These are phyloP conservation scores for Thyatira batis DNA, from an alignment of 2,888 invertebrate genomes.

Conservation along the genomic window DNA sequence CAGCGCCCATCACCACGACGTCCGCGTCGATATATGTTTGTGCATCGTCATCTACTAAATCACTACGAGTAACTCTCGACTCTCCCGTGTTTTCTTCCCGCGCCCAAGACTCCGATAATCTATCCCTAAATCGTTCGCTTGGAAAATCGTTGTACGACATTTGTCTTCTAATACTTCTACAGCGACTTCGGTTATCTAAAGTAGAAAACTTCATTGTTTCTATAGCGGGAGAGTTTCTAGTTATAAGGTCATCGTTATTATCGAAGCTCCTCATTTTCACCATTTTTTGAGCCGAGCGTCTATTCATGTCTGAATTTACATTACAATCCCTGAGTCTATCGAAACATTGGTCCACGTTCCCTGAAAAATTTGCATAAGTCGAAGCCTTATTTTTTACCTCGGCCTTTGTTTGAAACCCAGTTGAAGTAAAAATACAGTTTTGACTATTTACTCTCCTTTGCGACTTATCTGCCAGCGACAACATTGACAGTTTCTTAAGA, in stretches of 20 bases:
- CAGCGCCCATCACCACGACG: constrained; percentile 53
- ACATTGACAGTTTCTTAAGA: constrained; percentile 73
- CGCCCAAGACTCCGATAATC: constrained; percentile 62
- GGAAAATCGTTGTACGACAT: constrained; percentile 80
- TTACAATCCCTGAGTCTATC: constrained; percentile 69
- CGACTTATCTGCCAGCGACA: constrained; percentile 73
- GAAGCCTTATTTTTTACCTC: constrained; percentile 65
- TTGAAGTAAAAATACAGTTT: constrained; percentile 69
- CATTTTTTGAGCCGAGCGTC: constrained; percentile 53
- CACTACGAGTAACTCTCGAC: constrained; percentile 60
- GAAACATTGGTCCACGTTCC: constrained; percentile 77
- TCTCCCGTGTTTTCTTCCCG: constrained; percentile 60
- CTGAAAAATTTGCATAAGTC: constrained; percentile 75
- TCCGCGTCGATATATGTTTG: constrained; percentile 69
- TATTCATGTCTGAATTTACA: constrained; percentile 50
- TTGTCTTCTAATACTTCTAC: constrained; percentile 73
- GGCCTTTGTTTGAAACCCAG: constrained; percentile 66
- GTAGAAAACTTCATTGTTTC: constrained; percentile 73
- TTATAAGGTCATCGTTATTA: constrained; percentile 62
- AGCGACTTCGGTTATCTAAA: constrained; percentile 73
- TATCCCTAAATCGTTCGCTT: constrained; percentile 68
- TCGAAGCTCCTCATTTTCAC: constrained; percentile 73
- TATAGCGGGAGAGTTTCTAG: constrained; percentile 57
- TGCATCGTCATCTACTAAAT: constrained; percentile 62
- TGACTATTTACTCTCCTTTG: constrained; percentile 72